phyloP scores from a whole-genome alignment of 2,797 vertebrate genomes.

The Halcyon chelicuti region DNA sequence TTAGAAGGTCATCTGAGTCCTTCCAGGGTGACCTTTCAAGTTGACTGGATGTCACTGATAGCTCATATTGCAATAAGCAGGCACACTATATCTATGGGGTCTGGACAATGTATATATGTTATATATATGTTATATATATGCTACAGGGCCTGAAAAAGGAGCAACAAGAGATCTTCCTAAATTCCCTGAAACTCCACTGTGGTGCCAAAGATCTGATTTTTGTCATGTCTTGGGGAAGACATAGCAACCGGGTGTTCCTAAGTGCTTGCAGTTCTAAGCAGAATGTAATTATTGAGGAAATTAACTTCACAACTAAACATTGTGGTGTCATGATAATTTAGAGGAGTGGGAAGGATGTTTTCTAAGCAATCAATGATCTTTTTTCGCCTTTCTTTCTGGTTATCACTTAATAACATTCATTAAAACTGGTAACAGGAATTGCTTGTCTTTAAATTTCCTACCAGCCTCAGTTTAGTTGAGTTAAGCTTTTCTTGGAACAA shows the following conservation, averaged over 20 bases:
- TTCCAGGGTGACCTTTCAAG: background rate
- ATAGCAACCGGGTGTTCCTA: slow-evolving; percentile 13
- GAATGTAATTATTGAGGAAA: slow-evolving; percentile 77
- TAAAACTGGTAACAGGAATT: slow-evolving; percentile 77
- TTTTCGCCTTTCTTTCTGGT: slow-evolving; percentile 61
- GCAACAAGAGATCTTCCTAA: background rate
- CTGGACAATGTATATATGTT: background rate
- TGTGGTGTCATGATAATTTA: slow-evolving; percentile 75
- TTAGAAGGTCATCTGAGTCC: background rate
- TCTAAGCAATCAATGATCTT: slow-evolving; percentile 69
- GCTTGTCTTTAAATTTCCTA: slow-evolving; percentile 74
- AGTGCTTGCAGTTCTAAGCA: slow-evolving; percentile 65
- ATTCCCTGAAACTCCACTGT: background rate
- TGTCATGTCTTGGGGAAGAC: background rate
- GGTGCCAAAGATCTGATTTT: background rate
- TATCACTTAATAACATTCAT: slow-evolving; percentile 78
- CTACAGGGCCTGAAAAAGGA: background rate
- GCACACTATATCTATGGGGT: background rate
- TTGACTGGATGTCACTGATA: background rate
- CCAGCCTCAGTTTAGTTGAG: slow-evolving; percentile 58
- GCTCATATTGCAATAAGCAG: background rate
- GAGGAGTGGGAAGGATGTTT: slow-evolving; percentile 70
- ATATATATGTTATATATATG: background rate
- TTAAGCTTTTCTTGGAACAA: slow-evolving; percentile 76
- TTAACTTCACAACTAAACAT: slow-evolving; percentile 77